These are phyloP conservation scores for Mohoua ochrocephala DNA, from an alignment of 2,113 vertebrate species.

Conservation along the genomic window DNA sequence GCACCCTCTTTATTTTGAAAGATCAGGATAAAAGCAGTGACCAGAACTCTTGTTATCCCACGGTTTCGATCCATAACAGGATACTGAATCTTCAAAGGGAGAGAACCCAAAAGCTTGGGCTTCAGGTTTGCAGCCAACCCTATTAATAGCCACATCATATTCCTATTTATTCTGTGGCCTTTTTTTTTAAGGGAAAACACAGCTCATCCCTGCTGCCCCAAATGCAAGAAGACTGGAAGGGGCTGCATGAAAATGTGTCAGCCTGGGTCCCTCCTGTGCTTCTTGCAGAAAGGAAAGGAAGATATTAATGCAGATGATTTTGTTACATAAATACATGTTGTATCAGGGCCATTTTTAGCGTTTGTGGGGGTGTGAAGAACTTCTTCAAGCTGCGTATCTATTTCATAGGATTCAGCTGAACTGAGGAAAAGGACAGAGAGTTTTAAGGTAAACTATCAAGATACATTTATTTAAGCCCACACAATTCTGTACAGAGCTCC, in stretches of 20 bases:
- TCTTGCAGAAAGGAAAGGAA: slow-evolving; percentile 46
- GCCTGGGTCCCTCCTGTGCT: slow-evolving; percentile 34
- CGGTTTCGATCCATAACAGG: not conserved
- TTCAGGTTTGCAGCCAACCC: not conserved
- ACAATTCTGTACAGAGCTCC: slow-evolving; percentile 3
- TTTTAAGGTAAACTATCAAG: slow-evolving; percentile 66
- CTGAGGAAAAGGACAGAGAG: slow-evolving; percentile 58
- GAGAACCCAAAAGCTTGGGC: not conserved
- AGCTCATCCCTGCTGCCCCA: not conserved
- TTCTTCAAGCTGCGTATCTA: slow-evolving; percentile 66
- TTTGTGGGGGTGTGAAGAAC: slow-evolving; percentile 70
- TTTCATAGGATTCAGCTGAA: slow-evolving; percentile 66
- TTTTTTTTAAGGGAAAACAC: not conserved
- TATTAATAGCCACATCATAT: not conserved
- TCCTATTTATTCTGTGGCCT: not conserved
- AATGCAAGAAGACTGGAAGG: slow-evolving; percentile 11
- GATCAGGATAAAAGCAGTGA: not conserved
- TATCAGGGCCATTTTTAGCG: slow-evolving; percentile 70
- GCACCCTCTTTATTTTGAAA: not conserved
- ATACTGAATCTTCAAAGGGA: not conserved
- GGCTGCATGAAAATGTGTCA: slow-evolving; percentile 41
- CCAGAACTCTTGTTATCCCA: not conserved
- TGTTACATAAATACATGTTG: slow-evolving; percentile 73
- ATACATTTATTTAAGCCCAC: slow-evolving; percentile 47
- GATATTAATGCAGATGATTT: slow-evolving; percentile 67